Conservation (phyloP, 2,113 vertebrate genomes). For the Phaetusa simplex region DNA sequence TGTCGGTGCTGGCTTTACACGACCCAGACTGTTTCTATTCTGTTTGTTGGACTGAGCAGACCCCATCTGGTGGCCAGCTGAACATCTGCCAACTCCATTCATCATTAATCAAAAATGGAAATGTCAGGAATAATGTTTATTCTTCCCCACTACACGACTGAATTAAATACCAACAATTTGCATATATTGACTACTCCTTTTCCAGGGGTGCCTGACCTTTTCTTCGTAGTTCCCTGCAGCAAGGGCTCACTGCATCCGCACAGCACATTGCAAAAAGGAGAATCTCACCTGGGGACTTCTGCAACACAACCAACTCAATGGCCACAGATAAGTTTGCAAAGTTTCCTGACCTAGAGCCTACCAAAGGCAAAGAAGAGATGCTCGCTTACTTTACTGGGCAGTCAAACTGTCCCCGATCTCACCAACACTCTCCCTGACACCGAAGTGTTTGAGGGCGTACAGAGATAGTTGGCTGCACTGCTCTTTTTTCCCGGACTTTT, state of each 20-base stretch:
- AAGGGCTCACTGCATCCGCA: not conserved
- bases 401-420: not conserved
- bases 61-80: conserved; percentile 27
- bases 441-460: not conserved
- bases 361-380: fast-evolving
- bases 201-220: conserved; percentile 4
- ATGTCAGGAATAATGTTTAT: conserved; percentile 49
- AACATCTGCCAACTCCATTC: conserved; percentile 40
- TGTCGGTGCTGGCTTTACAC: not conserved
- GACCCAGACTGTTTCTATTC: not conserved
- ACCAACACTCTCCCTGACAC: not conserved
- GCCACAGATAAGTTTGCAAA: not conserved
- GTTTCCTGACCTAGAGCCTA: not conserved
- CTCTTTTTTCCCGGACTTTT: not conserved
- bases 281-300: not conserved
- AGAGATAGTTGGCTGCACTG: not conserved
- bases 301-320: not conserved
- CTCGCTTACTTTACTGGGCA: not conserved
- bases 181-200: conserved; percentile 12
- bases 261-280: not conserved
- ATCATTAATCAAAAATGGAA: conserved; percentile 53
- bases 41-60: not conserved
- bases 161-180: conserved; percentile 50
- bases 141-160: not conserved
- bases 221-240: not conserved